A percentile compares a stretch with the other conserved stretches of the same genome.
phyloP scores from a whole-genome alignment of 2,888 invertebrate genomes.

The Heliconius sara region DNA sequence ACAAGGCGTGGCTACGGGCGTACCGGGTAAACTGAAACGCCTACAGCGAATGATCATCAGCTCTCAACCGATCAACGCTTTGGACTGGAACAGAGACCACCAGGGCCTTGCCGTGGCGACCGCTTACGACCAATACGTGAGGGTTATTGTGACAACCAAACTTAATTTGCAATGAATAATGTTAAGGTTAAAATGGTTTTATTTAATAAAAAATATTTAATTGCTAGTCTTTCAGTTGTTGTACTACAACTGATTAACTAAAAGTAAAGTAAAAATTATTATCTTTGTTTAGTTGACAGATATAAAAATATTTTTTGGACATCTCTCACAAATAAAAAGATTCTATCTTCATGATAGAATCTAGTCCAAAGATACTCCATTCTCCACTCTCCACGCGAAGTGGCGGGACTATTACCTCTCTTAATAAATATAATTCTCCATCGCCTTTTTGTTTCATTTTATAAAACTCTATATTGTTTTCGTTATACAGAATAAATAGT shows the following conservation, averaged over 20 bases:
- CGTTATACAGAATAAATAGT: too few species aligned
- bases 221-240: background rate
- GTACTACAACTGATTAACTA: background rate
- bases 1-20: conserved; percentile 89
- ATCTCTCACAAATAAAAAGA: background rate
- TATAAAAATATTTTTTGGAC: background rate
- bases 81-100: conserved; percentile 96
- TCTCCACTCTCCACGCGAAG: background rate
- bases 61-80: conserved; percentile 93
- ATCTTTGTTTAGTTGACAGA: background rate
- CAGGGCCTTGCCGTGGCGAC: conserved; percentile 94
- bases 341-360: too few species aligned
- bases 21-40: conserved; percentile 89
- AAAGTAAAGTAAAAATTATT: too few species aligned
- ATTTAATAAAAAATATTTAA: background rate
- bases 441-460: background rate
- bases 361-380: background rate
- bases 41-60: conserved; percentile 92
- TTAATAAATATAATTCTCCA: background rate
- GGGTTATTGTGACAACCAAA: conserved; percentile 94
- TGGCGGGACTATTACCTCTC: background rate
- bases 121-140: conserved; percentile 94
- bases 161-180: conserved; percentile 86
- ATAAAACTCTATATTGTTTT: background rate
- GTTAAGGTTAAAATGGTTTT: conserved; percentile 1